These are phyloP conservation scores for Macrotis lagotis DNA, from an alignment of 2,113 vertebrate species.

Conservation along the genomic window DNA sequence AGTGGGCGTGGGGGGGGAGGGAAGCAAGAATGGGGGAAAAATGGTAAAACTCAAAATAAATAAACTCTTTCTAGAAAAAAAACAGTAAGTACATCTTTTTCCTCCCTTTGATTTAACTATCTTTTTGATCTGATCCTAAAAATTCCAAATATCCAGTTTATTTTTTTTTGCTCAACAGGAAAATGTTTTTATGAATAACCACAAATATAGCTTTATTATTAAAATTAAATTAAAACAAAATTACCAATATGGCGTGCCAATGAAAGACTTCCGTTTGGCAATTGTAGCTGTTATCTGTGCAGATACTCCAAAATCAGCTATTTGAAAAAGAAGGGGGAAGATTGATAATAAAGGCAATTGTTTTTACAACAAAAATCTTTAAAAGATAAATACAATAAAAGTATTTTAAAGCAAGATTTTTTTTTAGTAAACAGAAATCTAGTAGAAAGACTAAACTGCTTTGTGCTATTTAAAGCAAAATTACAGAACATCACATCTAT, in stretches of 20 bases:
- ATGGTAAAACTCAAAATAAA: too few relatives aligned
- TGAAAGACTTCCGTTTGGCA: conserved; percentile 99
- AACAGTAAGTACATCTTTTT: not conserved
- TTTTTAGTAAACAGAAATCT: conserved; percentile 39
- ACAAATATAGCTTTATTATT: not conserved
- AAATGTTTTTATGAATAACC: conserved; percentile 16
- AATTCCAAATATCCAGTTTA: conserved; percentile 19
- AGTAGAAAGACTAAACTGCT: not conserved
- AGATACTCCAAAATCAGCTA: conserved; percentile 98
- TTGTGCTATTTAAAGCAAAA: conserved; percentile 17
- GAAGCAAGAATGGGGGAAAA: too few relatives aligned
- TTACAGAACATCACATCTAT: not conserved
- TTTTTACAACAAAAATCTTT: not conserved
- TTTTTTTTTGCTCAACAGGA: conserved; percentile 27
- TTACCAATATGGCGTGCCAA: conserved; percentile 99
- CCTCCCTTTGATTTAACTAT: not conserved
- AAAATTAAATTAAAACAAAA: conserved; percentile 71
- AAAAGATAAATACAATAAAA: conserved; percentile 30
- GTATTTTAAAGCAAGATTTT: conserved; percentile 21
- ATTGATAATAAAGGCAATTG: conserved; percentile 48
- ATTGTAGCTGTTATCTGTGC: conserved; percentile 99
- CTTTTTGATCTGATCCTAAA: conserved; percentile 23
- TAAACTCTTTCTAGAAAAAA: too few relatives aligned
- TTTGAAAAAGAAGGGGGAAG: conserved; percentile 60
- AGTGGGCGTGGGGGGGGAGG: too few relatives aligned